A percentile compares a stretch with the other conserved stretches of the same genome.
phyloP scores from a whole-genome alignment of 1,140 invertebrate genomes.

The Neodiprion pinetum region DNA sequence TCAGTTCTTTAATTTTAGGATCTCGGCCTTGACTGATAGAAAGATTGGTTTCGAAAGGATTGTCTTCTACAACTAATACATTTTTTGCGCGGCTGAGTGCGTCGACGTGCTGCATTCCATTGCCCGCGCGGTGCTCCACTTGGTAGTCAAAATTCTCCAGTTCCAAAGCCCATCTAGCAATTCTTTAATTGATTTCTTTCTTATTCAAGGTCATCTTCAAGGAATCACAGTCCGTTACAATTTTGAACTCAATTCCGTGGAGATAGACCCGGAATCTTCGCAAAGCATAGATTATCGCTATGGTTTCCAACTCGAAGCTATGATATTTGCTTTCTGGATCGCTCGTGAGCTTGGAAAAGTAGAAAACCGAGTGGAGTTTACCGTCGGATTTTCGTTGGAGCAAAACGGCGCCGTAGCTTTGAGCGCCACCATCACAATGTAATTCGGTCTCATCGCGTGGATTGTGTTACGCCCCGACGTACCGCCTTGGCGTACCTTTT shows the following conservation, averaged over 20 bases:
- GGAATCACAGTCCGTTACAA: constrained; percentile 32
- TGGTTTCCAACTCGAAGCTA: constrained; percentile 60
- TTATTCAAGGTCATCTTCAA: constrained; percentile 27
- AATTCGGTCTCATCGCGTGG: constrained; percentile 29
- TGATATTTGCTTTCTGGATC: constrained; percentile 54
- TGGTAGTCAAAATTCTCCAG: constrained; percentile 32
- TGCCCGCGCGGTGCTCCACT: constrained; percentile 29
- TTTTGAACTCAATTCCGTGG: constrained; percentile 30
- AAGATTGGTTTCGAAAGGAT: constrained; percentile 25
- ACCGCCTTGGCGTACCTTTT: too few species aligned
- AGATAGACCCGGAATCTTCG: constrained; percentile 54
- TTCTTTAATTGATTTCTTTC: constrained; percentile 22
- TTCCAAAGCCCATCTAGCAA: constrained; percentile 34
- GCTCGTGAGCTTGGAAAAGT: constrained; percentile 53
- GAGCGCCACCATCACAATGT: constrained; percentile 33
- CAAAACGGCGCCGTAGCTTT: constrained; percentile 39
- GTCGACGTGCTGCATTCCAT: constrained; percentile 33
- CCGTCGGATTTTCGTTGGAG: constrained; percentile 41
- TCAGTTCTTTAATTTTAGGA: constrained; percentile 17
- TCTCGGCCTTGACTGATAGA: constrained; percentile 27
- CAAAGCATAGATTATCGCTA: constrained; percentile 61
- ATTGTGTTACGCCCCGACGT: too few species aligned
- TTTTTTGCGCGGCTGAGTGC: background rate
- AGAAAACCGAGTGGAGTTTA: constrained; percentile 49
- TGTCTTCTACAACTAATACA: constrained; percentile 22